phyloP scores from a whole-genome alignment of 2,113 vertebrate species.

The Lampris megalopsis region DNA sequence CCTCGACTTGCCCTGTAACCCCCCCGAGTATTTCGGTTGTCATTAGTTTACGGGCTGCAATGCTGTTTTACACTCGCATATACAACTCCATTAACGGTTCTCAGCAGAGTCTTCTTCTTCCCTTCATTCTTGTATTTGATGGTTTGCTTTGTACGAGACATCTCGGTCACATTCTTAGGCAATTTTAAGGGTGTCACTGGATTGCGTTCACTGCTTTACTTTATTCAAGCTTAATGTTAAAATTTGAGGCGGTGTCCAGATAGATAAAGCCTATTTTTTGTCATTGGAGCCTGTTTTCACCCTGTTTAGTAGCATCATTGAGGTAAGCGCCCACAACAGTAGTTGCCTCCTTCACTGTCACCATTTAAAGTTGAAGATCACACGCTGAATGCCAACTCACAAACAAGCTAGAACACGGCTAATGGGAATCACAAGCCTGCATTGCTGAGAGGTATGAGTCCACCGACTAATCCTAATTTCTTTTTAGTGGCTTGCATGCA shows the following conservation, averaged over 20 bases:
- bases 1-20: conserved; percentile 1
- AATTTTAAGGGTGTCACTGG: too few relatives aligned
- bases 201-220: too few relatives aligned
- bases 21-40: conserved; percentile 1
- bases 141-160: not conserved
- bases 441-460: conserved; percentile 50
- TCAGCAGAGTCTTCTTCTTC: conserved; percentile 4
- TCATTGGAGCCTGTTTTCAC: not conserved
- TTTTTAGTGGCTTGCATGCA: conserved; percentile 45
- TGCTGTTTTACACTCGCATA: conserved; percentile 1
- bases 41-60: conserved; percentile 22
- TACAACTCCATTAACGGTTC: not conserved
- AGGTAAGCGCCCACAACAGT: not conserved
- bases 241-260: too few relatives aligned
- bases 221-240: too few relatives aligned
- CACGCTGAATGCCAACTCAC: conserved; percentile 21
- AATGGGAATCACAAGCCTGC: conserved; percentile 70
- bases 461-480: conserved; percentile 61
- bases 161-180: too few relatives aligned
- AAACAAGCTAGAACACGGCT: conserved; percentile 54
- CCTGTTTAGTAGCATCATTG: not conserved
- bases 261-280: too few relatives aligned
- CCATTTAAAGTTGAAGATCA: conserved; percentile 1
- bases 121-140: not conserved
- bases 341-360: not conserved